phyloP scores from a whole-genome alignment of 2,888 invertebrate genomes.

The Sphaeridia pumilis region DNA sequence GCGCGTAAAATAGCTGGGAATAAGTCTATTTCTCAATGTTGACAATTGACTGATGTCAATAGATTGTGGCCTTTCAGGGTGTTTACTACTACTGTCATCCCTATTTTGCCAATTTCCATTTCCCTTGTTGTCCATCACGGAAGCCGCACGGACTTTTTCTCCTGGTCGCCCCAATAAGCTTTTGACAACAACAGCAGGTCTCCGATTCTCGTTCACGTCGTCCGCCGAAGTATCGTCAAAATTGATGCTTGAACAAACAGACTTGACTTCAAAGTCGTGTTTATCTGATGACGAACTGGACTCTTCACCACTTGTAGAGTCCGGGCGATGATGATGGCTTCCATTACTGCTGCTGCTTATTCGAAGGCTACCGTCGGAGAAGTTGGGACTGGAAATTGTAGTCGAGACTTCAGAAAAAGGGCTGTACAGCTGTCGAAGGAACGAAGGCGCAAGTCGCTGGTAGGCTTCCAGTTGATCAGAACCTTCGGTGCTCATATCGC shows the following conservation, averaged over 20 bases:
- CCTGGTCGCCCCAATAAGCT: too few species aligned
- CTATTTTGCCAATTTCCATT: not conserved
- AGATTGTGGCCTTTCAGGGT: conserved; percentile 17
- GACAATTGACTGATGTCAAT: conserved; percentile 22
- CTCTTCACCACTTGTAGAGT: not conserved
- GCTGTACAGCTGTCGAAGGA: conserved; percentile 8
- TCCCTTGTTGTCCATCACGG: conserved; percentile 8
- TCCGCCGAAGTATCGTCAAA: conserved; percentile 7
- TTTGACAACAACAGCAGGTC: not conserved
- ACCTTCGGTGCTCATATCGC: conserved; percentile 6
- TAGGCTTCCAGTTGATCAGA: too few species aligned
- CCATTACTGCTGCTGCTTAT: not conserved
- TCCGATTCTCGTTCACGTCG: not conserved
- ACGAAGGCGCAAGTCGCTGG: conserved; percentile 1
- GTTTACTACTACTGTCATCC: not conserved
- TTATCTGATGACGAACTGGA: not conserved
- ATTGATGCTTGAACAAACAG: conserved; percentile 13
- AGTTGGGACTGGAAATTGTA: not conserved
- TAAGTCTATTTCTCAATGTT: conserved; percentile 14
- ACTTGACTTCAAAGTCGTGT: conserved; percentile 13
- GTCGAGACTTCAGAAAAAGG: not conserved
- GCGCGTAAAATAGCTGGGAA: conserved; percentile 10
- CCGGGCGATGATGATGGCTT: too few species aligned
- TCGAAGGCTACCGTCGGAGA: not conserved
- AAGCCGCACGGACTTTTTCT: conserved; percentile 7